Base-by-base conservation (phyloP, 2,113 vertebrate species). In the Rhinopomastus cyanomelas region DNA sequence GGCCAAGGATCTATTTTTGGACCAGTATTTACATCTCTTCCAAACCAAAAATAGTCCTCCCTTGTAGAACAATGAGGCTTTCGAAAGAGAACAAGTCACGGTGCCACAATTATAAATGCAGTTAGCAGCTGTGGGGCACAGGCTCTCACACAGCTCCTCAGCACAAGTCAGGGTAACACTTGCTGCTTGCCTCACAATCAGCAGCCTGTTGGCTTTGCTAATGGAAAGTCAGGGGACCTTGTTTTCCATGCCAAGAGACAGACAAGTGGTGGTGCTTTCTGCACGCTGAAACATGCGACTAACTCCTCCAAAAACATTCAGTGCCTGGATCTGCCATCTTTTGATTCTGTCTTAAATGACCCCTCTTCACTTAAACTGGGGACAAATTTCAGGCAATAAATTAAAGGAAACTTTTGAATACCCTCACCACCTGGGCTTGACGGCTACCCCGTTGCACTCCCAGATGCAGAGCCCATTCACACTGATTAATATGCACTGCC, bases 31-130 rank as follows among this genome's bases (percentile, higher is more conserved):
- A 89, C 68, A 61, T 81, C 60, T 64, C 27, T 88, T 93, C 76
- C 78, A 92, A 82, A 36, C 30, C 81, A 95, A 88, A 84, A 44
- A 88, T 7, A 79, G 56, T 2, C 73, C 36, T 88, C 48, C 23
- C 52, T 51, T 68, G 18, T 55, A 34, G 61, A 25, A 78, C 44
- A 3, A 51, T 0, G 4, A 20, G 76, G 62, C 26, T 69, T 66
- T 85, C 55, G 68, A 87, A 85, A 1, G 4, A 39, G 79, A 20
- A 42, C 4, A 3, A 66, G 46, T 25, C 0, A 0, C 25, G 67
- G 64, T 30, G 18, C 81, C 64, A 61, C 0, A 0, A 42, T 14
- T 77, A 66, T 34, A 93, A 90, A 87, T 87, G 65, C 73, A 81
- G 65, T 83, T 49, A 90, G 72, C 71, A 90, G 37, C 85, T 92